phyloP scores from a whole-genome alignment of 2,113 vertebrate genomes.

The Coracopsis vasa region DNA sequence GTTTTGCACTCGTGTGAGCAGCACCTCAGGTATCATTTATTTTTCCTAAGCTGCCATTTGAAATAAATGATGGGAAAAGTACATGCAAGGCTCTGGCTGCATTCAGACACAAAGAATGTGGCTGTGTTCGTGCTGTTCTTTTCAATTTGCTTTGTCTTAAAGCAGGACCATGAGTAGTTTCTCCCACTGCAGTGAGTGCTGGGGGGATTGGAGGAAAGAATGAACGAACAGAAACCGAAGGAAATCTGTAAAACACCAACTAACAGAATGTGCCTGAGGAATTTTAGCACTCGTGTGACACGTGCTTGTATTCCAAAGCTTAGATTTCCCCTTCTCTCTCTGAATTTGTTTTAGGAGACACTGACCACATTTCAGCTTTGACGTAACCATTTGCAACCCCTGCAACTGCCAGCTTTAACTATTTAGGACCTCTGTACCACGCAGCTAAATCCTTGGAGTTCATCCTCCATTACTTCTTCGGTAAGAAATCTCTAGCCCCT shows the following conservation, averaged over 20 bases:
- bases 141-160: neutral
- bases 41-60: neutral
- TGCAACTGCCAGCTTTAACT: neutral
- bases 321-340: neutral
- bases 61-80: neutral
- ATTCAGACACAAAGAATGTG: neutral
- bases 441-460: neutral
- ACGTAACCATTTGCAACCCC: neutral
- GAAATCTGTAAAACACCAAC: neutral
- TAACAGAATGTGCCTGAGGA: neutral
- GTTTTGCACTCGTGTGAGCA: neutral
- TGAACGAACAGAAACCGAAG: neutral
- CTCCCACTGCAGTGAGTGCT: neutral
- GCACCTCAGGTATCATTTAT: neutral
- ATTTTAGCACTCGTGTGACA: neutral
- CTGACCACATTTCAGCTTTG: neutral
- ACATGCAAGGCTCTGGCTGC: fast-evolving
- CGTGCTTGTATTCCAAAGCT: neutral
- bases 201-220: neutral
- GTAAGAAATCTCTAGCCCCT: neutral
- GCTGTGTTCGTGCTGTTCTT: neutral
- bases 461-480: neutral
- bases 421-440: neutral
- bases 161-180: neutral
- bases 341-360: neutral